A percentile compares a stretch with the other conserved stretches of the same genome.
Conservation (phyloP, 2,113 vertebrate species). For the Tylochromis polylepis region DNA sequence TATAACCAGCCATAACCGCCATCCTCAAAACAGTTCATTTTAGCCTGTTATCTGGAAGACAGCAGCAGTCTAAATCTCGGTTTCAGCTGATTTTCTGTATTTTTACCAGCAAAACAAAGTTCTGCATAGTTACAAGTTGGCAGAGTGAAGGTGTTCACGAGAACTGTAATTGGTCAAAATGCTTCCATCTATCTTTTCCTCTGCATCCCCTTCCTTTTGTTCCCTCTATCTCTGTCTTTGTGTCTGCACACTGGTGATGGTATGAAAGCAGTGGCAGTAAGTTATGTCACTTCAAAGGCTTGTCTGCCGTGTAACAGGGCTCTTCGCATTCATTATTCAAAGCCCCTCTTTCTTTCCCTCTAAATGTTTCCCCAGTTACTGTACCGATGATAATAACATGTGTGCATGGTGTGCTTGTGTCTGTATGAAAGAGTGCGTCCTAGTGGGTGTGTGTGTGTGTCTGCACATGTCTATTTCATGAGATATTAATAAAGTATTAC, state of each 20-base stretch:
- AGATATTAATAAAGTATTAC: slow-evolving; percentile 21
- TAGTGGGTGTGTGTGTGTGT: neutral
- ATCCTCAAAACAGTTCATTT: neutral
- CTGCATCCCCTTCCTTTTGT: neutral
- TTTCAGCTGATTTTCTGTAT: slow-evolving; percentile 7
- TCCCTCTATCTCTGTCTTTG: slow-evolving; percentile 45
- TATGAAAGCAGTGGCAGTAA: slow-evolving; percentile 55
- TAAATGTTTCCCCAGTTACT: slow-evolving; percentile 65
- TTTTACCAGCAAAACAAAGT: neutral
- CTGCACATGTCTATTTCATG: slow-evolving; percentile 3
- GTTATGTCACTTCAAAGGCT: slow-evolving; percentile 73
- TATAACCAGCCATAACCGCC: neutral
- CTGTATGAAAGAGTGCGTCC: neutral
- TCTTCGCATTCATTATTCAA: slow-evolving; percentile 72
- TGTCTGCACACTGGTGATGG: slow-evolving; percentile 41
- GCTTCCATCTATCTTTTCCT: slow-evolving; percentile 5
- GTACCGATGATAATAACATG: slow-evolving; percentile 48
- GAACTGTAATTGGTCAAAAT: slow-evolving; percentile 19
- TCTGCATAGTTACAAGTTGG: neutral
- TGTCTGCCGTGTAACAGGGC: slow-evolving; percentile 63
- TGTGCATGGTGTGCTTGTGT: neutral
- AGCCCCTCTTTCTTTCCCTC: slow-evolving; percentile 59
- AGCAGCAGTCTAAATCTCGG: neutral
- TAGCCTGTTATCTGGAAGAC: neutral
- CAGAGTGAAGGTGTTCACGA: neutral